A percentile compares a stretch with the other conserved stretches of the same genome.
Evolutionary conservation across 2,113 vertebrate species (phyloP).

Genomic region (Pelusios castaneus): DNA sequence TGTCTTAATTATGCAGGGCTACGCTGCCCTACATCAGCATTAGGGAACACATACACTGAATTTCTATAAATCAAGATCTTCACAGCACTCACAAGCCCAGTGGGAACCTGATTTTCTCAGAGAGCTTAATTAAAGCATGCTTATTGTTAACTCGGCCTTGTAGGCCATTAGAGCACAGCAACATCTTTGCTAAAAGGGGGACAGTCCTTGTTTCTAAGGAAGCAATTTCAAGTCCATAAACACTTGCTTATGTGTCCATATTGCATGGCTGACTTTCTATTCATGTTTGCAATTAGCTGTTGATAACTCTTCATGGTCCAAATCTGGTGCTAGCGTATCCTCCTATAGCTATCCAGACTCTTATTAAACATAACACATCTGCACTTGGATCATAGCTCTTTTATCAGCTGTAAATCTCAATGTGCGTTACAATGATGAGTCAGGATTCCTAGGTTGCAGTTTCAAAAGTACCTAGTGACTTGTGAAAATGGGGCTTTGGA

Average conservation of each 20-base stretch:
- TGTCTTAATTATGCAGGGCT: conserved; percentile 59
- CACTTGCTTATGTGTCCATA: conserved; percentile 57
- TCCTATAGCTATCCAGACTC: background rate
- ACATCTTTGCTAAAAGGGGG: conserved; percentile 56
- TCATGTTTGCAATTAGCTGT: conserved; percentile 56
- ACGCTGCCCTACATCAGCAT: conserved; percentile 45
- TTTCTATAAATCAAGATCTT: conserved; percentile 65
- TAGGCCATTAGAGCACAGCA: conserved; percentile 50
- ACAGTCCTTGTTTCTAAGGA: conserved; percentile 48
- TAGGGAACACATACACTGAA: conserved; percentile 54
- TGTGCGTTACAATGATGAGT: background rate
- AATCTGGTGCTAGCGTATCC: conserved; percentile 25
- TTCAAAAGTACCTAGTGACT: rapidly evolving
- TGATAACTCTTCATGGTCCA: conserved; percentile 2
- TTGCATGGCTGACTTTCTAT: conserved; percentile 40
- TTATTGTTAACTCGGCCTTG: conserved; percentile 68
- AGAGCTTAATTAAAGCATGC: conserved; percentile 74
- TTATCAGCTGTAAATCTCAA: background rate
- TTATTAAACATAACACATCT: background rate
- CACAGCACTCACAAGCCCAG: conserved; percentile 61
- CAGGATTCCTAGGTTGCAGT: background rate
- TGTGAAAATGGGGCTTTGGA: background rate
- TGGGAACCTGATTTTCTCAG: conserved; percentile 65
- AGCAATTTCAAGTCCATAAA: conserved; percentile 42
- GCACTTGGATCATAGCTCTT: background rate